Conservation (phyloP, 2,888 invertebrate species). For the Lycophotia porphyrea region DNA sequence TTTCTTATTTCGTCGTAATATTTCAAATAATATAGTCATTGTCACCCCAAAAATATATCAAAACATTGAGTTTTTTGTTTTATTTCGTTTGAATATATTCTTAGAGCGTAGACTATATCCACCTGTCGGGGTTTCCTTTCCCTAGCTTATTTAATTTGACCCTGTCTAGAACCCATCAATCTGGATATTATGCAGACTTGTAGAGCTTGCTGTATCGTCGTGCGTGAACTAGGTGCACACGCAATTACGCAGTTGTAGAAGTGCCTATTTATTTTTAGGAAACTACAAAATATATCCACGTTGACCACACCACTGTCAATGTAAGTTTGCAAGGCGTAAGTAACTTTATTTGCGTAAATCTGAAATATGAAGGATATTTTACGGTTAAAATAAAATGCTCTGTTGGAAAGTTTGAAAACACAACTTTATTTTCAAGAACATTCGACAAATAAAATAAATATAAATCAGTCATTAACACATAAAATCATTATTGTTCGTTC, state of each 20-base stretch:
- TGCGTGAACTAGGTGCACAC: neutral
- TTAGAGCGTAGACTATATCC: too few relatives aligned
- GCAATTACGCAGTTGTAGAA: neutral
- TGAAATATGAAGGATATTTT: too few relatives aligned
- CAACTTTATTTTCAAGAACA: slow-evolving; percentile 64
- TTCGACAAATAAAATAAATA: slow-evolving; percentile 59
- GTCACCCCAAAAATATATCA: neutral
- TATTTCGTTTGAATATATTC: neutral
- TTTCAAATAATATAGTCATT: neutral
- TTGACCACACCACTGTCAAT: neutral
- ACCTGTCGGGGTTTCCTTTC: neutral
- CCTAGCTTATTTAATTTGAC: neutral
- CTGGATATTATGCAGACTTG: neutral
- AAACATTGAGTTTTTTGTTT: neutral
- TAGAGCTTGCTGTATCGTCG: neutral
- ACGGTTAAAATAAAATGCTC: slow-evolving; percentile 37
- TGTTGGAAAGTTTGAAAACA: slow-evolving; percentile 65
- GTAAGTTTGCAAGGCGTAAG: neutral
- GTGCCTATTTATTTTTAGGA: too few relatives aligned
- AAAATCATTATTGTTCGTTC: slow-evolving; percentile 55
- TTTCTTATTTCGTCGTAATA: neutral
- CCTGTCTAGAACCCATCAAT: neutral
- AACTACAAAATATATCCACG: neutral
- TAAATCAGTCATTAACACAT: slow-evolving; percentile 66
- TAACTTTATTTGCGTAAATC: neutral